These are phyloP conservation scores for Thymelicus acteon DNA, from an alignment of 2,888 invertebrate genomes.

Conservation along the genomic window DNA sequence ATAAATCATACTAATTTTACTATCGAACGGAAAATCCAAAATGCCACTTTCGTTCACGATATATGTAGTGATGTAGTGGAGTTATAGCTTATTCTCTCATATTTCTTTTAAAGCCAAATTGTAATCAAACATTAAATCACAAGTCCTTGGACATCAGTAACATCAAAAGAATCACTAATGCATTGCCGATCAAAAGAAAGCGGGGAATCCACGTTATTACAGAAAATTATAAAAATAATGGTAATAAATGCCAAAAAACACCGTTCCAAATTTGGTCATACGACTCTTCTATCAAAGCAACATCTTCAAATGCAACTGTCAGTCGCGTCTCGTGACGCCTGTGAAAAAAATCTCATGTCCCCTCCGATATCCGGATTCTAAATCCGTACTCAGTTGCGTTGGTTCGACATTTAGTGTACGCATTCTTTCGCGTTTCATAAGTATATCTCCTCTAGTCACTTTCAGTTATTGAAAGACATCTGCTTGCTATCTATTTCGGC, in stretches of 20 bases:
- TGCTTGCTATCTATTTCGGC: constrained; percentile 27
- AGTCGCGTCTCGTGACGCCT: constrained; percentile 52
- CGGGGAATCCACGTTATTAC: no score
- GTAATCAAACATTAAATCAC: no score
- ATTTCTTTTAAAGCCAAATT: no score
- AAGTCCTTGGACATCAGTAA: no score
- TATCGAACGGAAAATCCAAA: no score
- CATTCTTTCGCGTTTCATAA: constrained; percentile 43
- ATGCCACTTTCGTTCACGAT: no score
- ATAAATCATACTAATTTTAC: no score
- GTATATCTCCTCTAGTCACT: constrained; percentile 34
- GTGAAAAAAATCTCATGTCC: constrained; percentile 64
- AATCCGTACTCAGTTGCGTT: constrained; percentile 62
- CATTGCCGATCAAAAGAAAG: no score
- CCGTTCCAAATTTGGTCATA: neutral
- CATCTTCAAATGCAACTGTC: constrained; percentile 48
- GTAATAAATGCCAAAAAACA: neutral
- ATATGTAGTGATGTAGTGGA: no score
- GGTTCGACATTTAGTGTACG: constrained; percentile 62
- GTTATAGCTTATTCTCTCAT: no score
- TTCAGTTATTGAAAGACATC: constrained; percentile 30
- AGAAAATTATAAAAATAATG: no score
- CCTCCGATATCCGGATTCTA: constrained; percentile 76
- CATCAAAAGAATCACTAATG: no score
- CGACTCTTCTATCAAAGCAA: constrained; percentile 12